Percentiles rank a stretch among this genome's conserved stretches.
Conservation (phyloP, 2,113 vertebrate species). For the Chionodraco myersi region DNA sequence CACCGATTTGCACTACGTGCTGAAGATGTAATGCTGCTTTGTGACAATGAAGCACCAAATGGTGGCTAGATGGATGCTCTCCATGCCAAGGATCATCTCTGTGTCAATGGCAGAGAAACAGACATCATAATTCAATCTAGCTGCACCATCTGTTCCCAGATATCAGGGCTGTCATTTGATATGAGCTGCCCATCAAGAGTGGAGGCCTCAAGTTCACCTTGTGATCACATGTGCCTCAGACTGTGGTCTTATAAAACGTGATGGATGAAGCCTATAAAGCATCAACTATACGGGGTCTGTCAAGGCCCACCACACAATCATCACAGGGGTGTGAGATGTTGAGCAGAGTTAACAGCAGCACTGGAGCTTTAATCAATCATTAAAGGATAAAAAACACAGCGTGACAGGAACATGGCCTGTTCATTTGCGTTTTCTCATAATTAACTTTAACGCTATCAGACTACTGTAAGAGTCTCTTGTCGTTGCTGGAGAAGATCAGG, state of each 20-base stretch:
- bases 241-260: constrained; percentile 73
- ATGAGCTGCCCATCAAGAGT: constrained; percentile 72
- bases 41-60: constrained; percentile 61
- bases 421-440: constrained; percentile 46
- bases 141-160: constrained; percentile 76
- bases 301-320: constrained; percentile 63
- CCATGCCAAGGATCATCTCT: constrained; percentile 61
- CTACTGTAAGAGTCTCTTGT: neutral
- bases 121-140: constrained; percentile 73
- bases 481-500: constrained; percentile 18
- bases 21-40: constrained; percentile 64
- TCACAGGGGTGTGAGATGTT: constrained; percentile 46
- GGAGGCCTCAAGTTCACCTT: constrained; percentile 79
- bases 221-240: constrained; percentile 71
- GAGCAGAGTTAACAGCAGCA: constrained; percentile 33
- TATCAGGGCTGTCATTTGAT: constrained; percentile 73
- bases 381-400: constrained; percentile 7
- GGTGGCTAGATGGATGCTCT: constrained; percentile 54
- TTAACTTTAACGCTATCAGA: constrained; percentile 16
- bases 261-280: constrained; percentile 71
- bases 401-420: neutral
- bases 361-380: constrained; percentile 16
- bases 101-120: constrained; percentile 57
- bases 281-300: constrained; percentile 57
- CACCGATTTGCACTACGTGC: constrained; percentile 44